Evolutionary conservation across 1,140 invertebrate species (phyloP), one percentile per base, ranked within the genome.

Genomic region (Zaprionus lachaisei): DNA sequence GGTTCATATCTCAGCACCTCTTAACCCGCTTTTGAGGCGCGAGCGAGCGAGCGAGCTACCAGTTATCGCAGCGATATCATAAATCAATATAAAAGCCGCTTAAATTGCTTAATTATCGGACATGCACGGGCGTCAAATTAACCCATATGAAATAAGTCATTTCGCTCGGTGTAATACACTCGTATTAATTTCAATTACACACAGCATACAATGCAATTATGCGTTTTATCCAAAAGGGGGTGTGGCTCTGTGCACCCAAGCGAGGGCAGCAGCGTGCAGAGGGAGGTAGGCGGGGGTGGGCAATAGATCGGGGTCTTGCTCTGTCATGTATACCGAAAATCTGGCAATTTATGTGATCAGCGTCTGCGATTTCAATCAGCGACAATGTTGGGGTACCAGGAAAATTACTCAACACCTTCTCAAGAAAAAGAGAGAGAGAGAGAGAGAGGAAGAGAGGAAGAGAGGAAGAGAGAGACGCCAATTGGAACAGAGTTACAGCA

Each of bases 101-200:
- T 91, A 91, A 91, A 91, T 91, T 91, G 87, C 87, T 91, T 91
- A 91, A 91, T 91, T 91, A 90, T 79, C 75, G 72, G 55, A 72
- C 69, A 81, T 74, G 76, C 84, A 74, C 82, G 84, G 78, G 81
- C 84, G 77, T 83, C 82, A 71, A 83, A 77, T 80, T 80, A 79
- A 69, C 79, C 74, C 66, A 81, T 80, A 86, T 83, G 76, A 86
- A 69, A 86, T 86, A 86, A 85, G 83, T 86, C 83, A 86, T 86
- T 86, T 81, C 61, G 51, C 68, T 65, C 72, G 75, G 82, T 80
- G 82, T 86, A 83, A 86, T 81, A 77, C 81, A 91, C 80, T 91
- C 87, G 81, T 91, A 91, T 91, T 91, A 91, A 91, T 91, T 91
- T 91, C 87, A 91, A 91, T 91, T 91, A 91, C 85, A 90, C 85